Conservation (phyloP, 1,140 invertebrate species). For the Microplitis demolitor region DNA sequence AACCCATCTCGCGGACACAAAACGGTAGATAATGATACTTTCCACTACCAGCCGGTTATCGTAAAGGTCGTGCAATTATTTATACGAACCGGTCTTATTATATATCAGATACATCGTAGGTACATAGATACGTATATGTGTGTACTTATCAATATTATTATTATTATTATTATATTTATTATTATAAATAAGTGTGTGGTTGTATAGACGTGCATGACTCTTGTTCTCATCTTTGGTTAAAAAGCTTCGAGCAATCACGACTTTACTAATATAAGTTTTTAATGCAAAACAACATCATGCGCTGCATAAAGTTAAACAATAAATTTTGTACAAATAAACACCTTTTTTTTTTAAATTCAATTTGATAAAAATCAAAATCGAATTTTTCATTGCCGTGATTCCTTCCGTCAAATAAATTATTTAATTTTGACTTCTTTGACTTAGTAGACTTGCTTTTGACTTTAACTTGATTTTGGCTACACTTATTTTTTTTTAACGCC, state of each 20-base stretch:
- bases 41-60: constrained; percentile 39
- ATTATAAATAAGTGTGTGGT: not conserved
- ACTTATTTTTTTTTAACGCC: no score
- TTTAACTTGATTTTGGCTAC: no score
- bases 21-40: constrained; percentile 46
- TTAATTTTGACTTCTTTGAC: no score
- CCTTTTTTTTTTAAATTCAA: no score
- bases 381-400: no score
- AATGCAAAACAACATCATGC: not conserved
- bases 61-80: constrained; percentile 34
- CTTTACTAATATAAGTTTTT: constrained; percentile 5
- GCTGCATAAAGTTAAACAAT: not conserved
- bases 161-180: not conserved
- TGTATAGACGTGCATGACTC: not conserved
- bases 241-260: constrained; percentile 11
- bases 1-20: constrained; percentile 31
- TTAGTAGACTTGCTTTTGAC: no score
- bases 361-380: no score
- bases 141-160: not conserved
- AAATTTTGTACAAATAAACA: no score
- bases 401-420: no score
- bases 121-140: not conserved
- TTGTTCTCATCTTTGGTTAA: not conserved
- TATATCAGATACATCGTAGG: constrained; percentile 5
- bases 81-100: constrained; percentile 17